Conservation (phyloP, 1,140 invertebrate species). For the Whitmania pigra region DNA sequence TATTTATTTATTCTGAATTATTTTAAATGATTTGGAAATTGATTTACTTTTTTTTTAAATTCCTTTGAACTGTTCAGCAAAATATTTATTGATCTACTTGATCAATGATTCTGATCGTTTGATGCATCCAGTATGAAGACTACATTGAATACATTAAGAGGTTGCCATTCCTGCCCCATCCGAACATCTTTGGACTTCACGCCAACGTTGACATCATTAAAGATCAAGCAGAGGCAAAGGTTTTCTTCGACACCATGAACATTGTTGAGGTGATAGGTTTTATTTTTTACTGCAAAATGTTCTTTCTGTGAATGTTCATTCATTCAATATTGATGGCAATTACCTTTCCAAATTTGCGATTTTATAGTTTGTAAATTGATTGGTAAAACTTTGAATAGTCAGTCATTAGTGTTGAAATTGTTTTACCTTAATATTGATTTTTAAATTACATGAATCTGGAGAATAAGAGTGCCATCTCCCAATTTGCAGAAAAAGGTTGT, state of each 20-base stretch:
- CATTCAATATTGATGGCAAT: too few relatives aligned
- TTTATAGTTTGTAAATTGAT: too few relatives aligned
- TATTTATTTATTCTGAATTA: not conserved
- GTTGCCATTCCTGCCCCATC: constrained; percentile 65
- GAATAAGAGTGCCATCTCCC: too few relatives aligned
- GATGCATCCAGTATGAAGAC: constrained; percentile 48
- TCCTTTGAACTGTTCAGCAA: not conserved
- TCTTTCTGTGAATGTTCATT: too few relatives aligned
- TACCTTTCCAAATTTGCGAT: too few relatives aligned
- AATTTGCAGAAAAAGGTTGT: too few relatives aligned
- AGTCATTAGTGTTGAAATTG: too few relatives aligned
- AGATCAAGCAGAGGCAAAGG: constrained; percentile 71
- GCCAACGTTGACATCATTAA: constrained; percentile 86
- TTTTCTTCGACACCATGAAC: constrained; percentile 63
- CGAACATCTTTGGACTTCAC: constrained; percentile 81
- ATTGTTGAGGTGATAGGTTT: constrained; percentile 58
- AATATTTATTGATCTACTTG: not conserved
- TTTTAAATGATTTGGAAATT: not conserved
- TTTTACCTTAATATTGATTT: too few relatives aligned
- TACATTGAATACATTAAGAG: constrained; percentile 63
- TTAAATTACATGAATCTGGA: too few relatives aligned
- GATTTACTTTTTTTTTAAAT: not conserved
- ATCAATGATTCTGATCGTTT: too few relatives aligned
- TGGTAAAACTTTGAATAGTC: too few relatives aligned
- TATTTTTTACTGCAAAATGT: not conserved